These are phyloP conservation scores for Athripsodes cinereus DNA, from an alignment of 2,888 invertebrate species.

Conservation along the genomic window DNA sequence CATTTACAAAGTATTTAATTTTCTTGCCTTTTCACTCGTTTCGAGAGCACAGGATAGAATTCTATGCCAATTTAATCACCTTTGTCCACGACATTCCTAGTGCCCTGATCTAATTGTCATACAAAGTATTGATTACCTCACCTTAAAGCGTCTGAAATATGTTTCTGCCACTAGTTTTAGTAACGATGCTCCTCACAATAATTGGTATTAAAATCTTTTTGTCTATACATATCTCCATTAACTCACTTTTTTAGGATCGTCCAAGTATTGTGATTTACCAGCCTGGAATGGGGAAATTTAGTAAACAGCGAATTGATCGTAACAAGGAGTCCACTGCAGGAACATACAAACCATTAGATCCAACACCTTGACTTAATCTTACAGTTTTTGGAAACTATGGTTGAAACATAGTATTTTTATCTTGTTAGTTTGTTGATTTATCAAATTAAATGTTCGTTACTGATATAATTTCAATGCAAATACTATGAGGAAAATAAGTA, in stretches of 20 bases:
- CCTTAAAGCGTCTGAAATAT: too few species aligned
- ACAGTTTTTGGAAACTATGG: background rate
- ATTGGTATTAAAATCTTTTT: too few species aligned
- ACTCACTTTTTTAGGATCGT: constrained; percentile 58
- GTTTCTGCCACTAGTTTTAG: too few species aligned
- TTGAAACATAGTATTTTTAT: background rate
- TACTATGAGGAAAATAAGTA: too few species aligned
- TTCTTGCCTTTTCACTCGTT: too few species aligned
- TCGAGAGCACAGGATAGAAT: too few species aligned
- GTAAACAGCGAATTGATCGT: constrained; percentile 55
- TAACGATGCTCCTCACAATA: too few species aligned
- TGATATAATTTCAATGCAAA: too few species aligned
- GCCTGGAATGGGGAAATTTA: constrained; percentile 80
- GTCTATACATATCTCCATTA: background rate
- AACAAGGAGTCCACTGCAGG: constrained; percentile 37
- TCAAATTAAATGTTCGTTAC: background rate
- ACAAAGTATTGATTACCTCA: too few species aligned
- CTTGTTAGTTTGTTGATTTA: background rate
- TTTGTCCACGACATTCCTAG: too few species aligned
- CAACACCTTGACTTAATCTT: background rate
- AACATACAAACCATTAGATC: constrained; percentile 10
- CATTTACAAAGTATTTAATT: background rate
- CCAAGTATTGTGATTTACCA: constrained; percentile 87
- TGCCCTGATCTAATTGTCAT: too few species aligned
- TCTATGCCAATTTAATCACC: too few species aligned